Conservation (phyloP, 2,113 vertebrate species). For the Dryoscopus gambensis region DNA sequence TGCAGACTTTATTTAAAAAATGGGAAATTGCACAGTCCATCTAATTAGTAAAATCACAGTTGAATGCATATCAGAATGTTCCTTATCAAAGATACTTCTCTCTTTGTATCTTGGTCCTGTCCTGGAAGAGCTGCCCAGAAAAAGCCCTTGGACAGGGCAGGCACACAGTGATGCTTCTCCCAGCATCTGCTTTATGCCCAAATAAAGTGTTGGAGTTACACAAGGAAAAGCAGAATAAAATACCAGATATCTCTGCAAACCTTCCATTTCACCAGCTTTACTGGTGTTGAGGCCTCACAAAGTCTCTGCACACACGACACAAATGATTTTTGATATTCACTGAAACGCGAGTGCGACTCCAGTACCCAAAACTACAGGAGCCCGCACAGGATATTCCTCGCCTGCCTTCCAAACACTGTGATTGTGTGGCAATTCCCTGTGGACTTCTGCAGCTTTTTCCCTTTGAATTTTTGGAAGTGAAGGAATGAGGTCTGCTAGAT, state of each 20-base stretch:
- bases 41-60: conserved; percentile 61
- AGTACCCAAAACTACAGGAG: not conserved
- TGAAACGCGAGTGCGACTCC: fast-evolving
- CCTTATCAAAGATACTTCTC: not conserved
- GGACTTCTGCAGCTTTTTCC: not conserved
- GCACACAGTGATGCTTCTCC: not conserved
- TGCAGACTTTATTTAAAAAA: conserved; percentile 47
- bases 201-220: not conserved
- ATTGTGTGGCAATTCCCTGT: not conserved
- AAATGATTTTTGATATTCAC: not conserved
- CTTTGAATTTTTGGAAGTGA: conserved; percentile 17
- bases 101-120: not conserved
- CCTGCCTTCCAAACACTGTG: not conserved
- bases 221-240: not conserved
- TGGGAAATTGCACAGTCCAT: conserved; percentile 31
- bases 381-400: not conserved
- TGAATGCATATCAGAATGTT: not conserved
- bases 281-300: not conserved
- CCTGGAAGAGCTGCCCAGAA: not conserved
- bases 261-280: not conserved
- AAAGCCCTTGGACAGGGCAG: not conserved
- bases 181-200: not conserved
- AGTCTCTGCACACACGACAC: fast-evolving
- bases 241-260: not conserved
- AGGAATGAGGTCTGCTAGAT: conserved; percentile 50